Base-by-base conservation (phyloP, 2,888 invertebrate genomes). In the Conomelus anceps region DNA sequence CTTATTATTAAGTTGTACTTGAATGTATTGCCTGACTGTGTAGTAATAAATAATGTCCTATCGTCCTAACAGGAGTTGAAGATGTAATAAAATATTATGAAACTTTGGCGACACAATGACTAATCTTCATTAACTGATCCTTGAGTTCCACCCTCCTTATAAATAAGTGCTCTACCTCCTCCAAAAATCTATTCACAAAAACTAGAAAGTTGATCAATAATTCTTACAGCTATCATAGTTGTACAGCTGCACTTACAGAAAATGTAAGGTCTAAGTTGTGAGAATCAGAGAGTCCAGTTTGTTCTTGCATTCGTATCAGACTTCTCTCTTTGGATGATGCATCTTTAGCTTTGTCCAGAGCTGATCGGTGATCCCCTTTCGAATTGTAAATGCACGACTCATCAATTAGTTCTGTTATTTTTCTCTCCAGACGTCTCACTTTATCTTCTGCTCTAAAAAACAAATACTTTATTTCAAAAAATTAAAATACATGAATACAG, bases 251-350 rank as follows among this genome's bases (percentile, higher is more conserved):
- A 90, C 91, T 94, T 94, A 98, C 99, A 90, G 98, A 97, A 94
- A 98, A 99, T 0, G 99, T 99, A 26, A 99, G 95, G 92, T 99
- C 99, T 92, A 99, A 95, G 93, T 99, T 99, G 92, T 98, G 98
- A 89, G 96, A 96, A 91, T 99, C 98, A 87, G 97, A 97, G 91
- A 98, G 95, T 88, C 97, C 97, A 24, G 97, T 96, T 93, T 99
- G 98, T 93, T 99, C 99, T 91, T 99, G 97, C 93, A 98, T 96
- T 89, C 98, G 95, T 91, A 98, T 97, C 88, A 99, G 94, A 91
- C 97, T 97, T 89, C 98, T 95, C 93, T 99, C 99, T 92, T 99
- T 95, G 11, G 98, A 96, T 0, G 98, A 98, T 0, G 99, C 99
- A 93, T 99, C 99, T 93, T 99, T 99, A 0, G 99, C 99, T 93